Evolutionary conservation across 2,797 vertebrate species (phyloP), one percentile per base, ranked within the genome.

Genomic region (Ctenochaetus hawaiiensis): DNA sequence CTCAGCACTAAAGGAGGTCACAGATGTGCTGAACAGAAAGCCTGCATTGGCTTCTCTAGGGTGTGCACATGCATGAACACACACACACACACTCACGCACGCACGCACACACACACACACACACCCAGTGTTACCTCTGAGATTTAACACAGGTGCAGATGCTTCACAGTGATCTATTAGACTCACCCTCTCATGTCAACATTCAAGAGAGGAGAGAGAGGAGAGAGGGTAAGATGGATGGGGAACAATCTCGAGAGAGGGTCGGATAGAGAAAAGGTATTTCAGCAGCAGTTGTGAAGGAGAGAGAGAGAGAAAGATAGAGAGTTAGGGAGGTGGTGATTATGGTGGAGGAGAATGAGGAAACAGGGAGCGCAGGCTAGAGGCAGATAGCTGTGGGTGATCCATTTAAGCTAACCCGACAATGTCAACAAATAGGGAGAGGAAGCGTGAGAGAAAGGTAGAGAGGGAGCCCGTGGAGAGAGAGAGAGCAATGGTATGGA

Each of bases 141-240:
- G 89, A 91, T 87, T 91, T 84, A 91, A 91, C 92, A 91, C 87
- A 93, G 92, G 91, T 93, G 90, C 91, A 92, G 89, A 90, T 92
- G 87, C 90, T 92, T 90, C 91, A 89, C 82, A 75, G 89, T 94
- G 89, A 94, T 94, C 92, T 89, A 94, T 93, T 90, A 91, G 91
- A 89, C 83, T 91, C 92, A 84, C 82, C 81, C 90, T 89, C 86
- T 90, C 86, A 77, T 90, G 86, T 91, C 91, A 91, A 89, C 92
- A 92, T 91, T 84, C 86, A 91, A 80, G 90, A 87, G 82, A 56
- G 59, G 82, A 84, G 85, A 80, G 86, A 87, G 86, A 87, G 83
- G 87, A 82, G 84, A 76, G 81, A 58, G 80, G 66, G 52, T 80
- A 81, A 91, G 89, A 91, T 87, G 83, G 90, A 93, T 92, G 87